A percentile compares a stretch with the other conserved stretches of the same genome.
These are phyloP conservation scores for Agrotis clavis DNA, from an alignment of 2,888 invertebrate genomes.

Conservation along the genomic window DNA sequence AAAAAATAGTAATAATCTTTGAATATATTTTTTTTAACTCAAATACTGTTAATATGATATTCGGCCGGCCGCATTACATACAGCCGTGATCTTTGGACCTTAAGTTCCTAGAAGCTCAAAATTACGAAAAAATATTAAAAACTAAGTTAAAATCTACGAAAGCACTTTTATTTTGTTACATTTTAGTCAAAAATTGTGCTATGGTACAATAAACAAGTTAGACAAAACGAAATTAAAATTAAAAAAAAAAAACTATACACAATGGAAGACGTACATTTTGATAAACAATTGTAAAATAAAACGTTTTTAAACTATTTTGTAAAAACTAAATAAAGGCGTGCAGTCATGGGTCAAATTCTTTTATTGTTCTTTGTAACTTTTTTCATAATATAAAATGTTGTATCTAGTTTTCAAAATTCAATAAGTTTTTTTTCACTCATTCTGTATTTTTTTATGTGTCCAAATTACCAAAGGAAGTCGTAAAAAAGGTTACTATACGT, in stretches of 20 bases:
- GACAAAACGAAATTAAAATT: constrained; percentile 65
- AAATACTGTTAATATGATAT: constrained; percentile 84
- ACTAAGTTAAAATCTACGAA: constrained; percentile 81
- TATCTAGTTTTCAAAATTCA: background rate
- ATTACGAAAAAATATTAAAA: constrained; percentile 76
- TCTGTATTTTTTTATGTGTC: too few relatives aligned
- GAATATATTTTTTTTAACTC: constrained; percentile 70
- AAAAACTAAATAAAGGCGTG: constrained; percentile 52
- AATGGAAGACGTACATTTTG: constrained; percentile 85
- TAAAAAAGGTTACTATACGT: background rate
- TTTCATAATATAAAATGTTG: too few relatives aligned
- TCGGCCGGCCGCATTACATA: constrained; percentile 80
- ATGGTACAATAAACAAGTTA: constrained; percentile 69
- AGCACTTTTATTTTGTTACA: constrained; percentile 77
- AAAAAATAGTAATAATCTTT: constrained; percentile 73
- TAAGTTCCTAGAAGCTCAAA: constrained; percentile 85
- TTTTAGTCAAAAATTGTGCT: constrained; percentile 85
- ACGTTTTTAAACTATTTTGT: constrained; percentile 52
- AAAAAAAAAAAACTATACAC: constrained; percentile 73
- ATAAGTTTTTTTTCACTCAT: background rate
- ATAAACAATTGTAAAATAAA: constrained; percentile 67
- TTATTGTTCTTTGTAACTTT: background rate
- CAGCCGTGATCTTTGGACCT: constrained; percentile 88
- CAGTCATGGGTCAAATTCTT: constrained; percentile 33
- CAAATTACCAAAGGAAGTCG: too few relatives aligned